Percentiles rank a stretch among this genome's conserved stretches.
Conservation (phyloP, 1,140 invertebrate species). For the Ostrea denselamellosa region DNA sequence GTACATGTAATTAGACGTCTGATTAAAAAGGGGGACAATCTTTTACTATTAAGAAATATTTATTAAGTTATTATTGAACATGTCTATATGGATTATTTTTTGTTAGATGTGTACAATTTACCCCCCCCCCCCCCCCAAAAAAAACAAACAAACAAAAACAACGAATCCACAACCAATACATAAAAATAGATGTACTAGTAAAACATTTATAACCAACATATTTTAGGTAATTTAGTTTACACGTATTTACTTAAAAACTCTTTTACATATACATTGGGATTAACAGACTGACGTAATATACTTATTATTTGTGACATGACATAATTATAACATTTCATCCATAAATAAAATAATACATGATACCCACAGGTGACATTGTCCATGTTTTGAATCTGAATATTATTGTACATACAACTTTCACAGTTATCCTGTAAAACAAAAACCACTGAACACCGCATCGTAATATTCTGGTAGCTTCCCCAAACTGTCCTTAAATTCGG, state of each 20-base stretch:
- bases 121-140: too few relatives aligned
- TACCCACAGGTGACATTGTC: background rate
- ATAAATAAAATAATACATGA: constrained; percentile 53
- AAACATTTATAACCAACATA: too few relatives aligned
- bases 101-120: too few relatives aligned
- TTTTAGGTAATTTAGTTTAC: too few relatives aligned
- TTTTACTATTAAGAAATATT: too few relatives aligned
- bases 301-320: constrained; percentile 17
- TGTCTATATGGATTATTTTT: too few relatives aligned
- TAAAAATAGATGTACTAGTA: too few relatives aligned
- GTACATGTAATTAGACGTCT: background rate
- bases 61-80: too few relatives aligned
- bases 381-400: constrained; percentile 19
- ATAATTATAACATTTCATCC: constrained; percentile 41
- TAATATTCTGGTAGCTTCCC: background rate
- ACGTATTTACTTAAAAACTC: background rate
- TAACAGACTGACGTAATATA: background rate
- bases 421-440: constrained; percentile 13
- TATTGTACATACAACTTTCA: constrained; percentile 40
- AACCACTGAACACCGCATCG: background rate
- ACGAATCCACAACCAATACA: too few relatives aligned
- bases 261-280: background rate
- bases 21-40: background rate
- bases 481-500: constrained; percentile 48
- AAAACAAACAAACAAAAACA: too few relatives aligned